Evolutionary conservation across 2,113 vertebrate genomes (phyloP).

Genomic region (Cyanocitta stelleri): DNA sequence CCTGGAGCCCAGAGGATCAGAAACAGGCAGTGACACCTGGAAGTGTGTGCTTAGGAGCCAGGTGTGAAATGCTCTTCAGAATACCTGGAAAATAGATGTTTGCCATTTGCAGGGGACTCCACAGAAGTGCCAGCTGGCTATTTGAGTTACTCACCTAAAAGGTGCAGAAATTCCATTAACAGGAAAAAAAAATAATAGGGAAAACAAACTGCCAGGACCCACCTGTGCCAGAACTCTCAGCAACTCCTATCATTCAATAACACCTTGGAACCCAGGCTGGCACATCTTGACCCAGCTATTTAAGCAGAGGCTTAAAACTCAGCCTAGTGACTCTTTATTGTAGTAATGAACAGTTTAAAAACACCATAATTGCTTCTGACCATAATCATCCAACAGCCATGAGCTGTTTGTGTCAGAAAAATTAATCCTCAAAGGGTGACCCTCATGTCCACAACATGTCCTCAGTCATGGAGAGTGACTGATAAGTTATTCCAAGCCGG

Average conservation of each 20-base stretch:
- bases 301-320: neutral
- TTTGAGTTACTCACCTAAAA: neutral
- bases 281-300: neutral
- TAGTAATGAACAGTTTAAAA: neutral
- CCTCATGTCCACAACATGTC: neutral
- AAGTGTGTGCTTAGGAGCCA: too few relatives aligned
- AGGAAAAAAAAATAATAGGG: neutral
- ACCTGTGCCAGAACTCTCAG: neutral
- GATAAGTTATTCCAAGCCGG: neutral
- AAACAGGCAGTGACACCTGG: neutral
- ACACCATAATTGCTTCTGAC: neutral
- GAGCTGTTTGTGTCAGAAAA: constrained; percentile 11
- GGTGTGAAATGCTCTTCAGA: neutral
- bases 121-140: neutral
- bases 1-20: neutral
- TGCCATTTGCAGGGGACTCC: neutral
- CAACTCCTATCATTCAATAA: neutral
- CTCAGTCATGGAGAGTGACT: neutral
- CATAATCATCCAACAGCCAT: neutral
- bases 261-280: neutral
- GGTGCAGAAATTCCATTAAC: neutral
- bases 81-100: neutral
- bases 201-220: neutral
- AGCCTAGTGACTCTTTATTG: neutral
- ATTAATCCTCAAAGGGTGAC: constrained; percentile 16